Evolutionary conservation across 2,113 vertebrate species (phyloP).

Genomic region (Siniperca knerii): DNA sequence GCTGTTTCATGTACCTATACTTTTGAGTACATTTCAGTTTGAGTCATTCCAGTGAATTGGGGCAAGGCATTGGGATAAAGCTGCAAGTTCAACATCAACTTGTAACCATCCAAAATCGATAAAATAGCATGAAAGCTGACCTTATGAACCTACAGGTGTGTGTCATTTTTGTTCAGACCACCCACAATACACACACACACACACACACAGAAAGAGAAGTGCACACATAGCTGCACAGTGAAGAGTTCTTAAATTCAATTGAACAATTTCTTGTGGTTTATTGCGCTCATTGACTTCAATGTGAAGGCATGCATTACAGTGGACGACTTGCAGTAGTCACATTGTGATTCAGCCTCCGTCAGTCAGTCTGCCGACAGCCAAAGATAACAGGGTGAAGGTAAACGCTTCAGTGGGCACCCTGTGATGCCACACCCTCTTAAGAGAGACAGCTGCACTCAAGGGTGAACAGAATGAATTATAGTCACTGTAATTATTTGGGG

Average conservation of each 20-base stretch:
- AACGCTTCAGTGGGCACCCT: constrained; percentile 66
- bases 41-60: not conserved
- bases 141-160: not conserved
- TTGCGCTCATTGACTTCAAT: constrained; percentile 55
- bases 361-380: constrained; percentile 66
- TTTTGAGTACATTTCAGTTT: not conserved
- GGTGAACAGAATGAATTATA: constrained; percentile 47
- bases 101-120: not conserved
- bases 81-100: not conserved
- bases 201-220: not conserved
- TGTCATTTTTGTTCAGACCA: constrained; percentile 56
- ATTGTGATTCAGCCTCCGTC: constrained; percentile 60
- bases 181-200: constrained; percentile 30
- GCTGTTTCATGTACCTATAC: not conserved
- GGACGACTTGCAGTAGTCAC: constrained; percentile 66
- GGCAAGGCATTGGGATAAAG: not conserved
- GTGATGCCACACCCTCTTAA: constrained; percentile 50
- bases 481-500: constrained; percentile 9
- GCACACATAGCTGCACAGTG: constrained; percentile 46
- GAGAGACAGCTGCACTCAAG: constrained; percentile 41
- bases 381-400: constrained; percentile 64
- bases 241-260: constrained; percentile 60
- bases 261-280: constrained; percentile 66
- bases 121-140: not conserved
- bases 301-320: constrained; percentile 62